Evolutionary conservation across 2,797 vertebrate species (phyloP).

Genomic region (Danionella dracula): DNA sequence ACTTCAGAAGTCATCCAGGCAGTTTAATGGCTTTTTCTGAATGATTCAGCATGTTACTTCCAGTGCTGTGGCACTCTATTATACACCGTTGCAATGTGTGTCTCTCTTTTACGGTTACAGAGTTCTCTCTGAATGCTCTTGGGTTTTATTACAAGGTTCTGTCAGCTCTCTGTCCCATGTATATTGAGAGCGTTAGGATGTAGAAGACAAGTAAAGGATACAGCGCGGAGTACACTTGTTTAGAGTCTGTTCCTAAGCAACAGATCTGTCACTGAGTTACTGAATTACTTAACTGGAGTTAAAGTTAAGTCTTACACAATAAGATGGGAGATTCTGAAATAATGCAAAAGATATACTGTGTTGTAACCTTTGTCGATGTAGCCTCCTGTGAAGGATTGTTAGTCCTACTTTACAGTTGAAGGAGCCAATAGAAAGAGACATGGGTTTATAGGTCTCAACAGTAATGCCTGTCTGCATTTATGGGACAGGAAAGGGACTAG

Average conservation of each 20-base stretch:
- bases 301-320: not conserved
- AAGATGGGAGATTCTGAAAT: not conserved
- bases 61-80: not conserved
- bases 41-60: constrained; percentile 35
- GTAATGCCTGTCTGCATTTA: no score
- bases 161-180: not conserved
- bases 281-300: not conserved
- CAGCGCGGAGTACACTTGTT: not conserved
- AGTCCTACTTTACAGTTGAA: not conserved
- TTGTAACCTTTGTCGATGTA: not conserved
- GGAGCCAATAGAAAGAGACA: not conserved
- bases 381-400: not conserved
- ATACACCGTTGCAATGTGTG: constrained; percentile 7
- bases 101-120: constrained; percentile 9
- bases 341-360: not conserved
- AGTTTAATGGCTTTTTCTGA: constrained; percentile 26
- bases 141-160: not conserved
- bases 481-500: no score
- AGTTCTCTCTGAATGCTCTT: not conserved
- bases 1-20: constrained; percentile 34
- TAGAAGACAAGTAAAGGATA: not conserved
- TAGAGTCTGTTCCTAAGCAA: not conserved
- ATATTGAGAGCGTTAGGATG: not conserved
- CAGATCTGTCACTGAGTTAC: not conserved
- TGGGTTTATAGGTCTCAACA: no score